Percentiles rank a stretch among this genome's conserved stretches.
These are phyloP conservation scores for Tachyglossus aculeatus DNA, from an alignment of 2,797 vertebrate genomes.

Conservation along the genomic window DNA sequence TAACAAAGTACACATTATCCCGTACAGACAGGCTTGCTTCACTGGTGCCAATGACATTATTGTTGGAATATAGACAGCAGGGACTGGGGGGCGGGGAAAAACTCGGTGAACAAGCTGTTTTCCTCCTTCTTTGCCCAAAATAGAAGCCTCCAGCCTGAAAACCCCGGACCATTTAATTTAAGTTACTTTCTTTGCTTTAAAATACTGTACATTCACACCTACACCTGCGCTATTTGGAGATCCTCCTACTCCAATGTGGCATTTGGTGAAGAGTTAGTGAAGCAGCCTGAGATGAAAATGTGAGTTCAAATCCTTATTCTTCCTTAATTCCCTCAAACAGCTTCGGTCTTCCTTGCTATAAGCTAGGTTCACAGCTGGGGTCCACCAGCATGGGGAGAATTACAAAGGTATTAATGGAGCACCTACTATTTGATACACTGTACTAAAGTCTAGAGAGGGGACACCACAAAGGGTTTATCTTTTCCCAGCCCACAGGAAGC, in stretches of 20 bases:
- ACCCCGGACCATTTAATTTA: slow-evolving; percentile 49
- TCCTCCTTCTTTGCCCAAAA: slow-evolving; percentile 36
- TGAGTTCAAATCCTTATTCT: slow-evolving; percentile 39
- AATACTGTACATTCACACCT: slow-evolving; percentile 66
- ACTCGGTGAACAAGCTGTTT: slow-evolving; percentile 31
- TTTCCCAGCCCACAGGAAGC: slow-evolving; percentile 5
- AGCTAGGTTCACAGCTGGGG: neutral
- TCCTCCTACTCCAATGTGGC: slow-evolving; percentile 61
- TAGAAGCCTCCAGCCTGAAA: slow-evolving; percentile 46
- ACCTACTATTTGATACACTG: slow-evolving; percentile 27
- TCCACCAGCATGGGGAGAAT: neutral
- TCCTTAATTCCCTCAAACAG: slow-evolving; percentile 3
- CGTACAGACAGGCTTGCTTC: slow-evolving; percentile 17
- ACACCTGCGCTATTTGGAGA: slow-evolving; percentile 66
- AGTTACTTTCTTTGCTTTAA: slow-evolving; percentile 51
- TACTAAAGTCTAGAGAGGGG: slow-evolving; percentile 5
- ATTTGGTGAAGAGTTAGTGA: slow-evolving; percentile 59
- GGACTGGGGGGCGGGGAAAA: neutral
- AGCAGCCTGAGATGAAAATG: slow-evolving; percentile 50
- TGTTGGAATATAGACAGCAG: slow-evolving; percentile 28
- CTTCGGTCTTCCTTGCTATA: neutral
- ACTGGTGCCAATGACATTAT: slow-evolving; percentile 28
- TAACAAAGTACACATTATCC: neutral
- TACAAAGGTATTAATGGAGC: neutral
- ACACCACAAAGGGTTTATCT: no score